Percentiles rank a stretch among this genome's conserved stretches.
These are phyloP conservation scores for Ephydatia muelleri DNA, from an alignment of 37 sponge, comb jelly and placozoan genomes.

Conservation along the genomic window DNA sequence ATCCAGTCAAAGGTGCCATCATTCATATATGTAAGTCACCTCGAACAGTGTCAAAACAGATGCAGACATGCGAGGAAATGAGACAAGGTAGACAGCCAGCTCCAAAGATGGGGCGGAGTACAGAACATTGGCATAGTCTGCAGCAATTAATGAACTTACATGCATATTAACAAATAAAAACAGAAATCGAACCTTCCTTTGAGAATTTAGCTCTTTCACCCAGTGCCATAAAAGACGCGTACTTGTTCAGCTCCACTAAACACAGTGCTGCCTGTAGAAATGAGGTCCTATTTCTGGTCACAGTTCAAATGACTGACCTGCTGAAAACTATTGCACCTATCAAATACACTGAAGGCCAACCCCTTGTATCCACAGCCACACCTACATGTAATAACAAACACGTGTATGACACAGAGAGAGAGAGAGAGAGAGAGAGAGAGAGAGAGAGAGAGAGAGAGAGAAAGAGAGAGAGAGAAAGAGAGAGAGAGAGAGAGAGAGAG, in stretches of 20 bases:
- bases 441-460: background rate
- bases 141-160: background rate
- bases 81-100: too few relatives aligned
- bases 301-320: background rate
- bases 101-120: too few relatives aligned
- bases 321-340: background rate
- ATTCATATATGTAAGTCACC: too few relatives aligned
- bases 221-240: slow-evolving; percentile 7
- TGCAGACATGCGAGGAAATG: too few relatives aligned
- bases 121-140: background rate
- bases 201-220: background rate
- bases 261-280: slow-evolving; percentile 16
- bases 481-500: background rate
- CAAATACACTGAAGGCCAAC: slow-evolving; percentile 18
- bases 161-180: background rate
- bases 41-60: too few relatives aligned
- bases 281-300: too few relatives aligned
- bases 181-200: slow-evolving; percentile 10
- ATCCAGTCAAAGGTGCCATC: too few relatives aligned
- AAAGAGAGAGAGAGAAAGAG: background rate
- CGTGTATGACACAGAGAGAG: background rate
- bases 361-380: slow-evolving; percentile 43
- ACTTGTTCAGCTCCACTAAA: slow-evolving; percentile 7
- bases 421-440: slow-evolving; percentile 5
- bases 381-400: background rate